Conservation (phyloP, 2,888 invertebrate genomes). For the Tachystola acroxantha region DNA sequence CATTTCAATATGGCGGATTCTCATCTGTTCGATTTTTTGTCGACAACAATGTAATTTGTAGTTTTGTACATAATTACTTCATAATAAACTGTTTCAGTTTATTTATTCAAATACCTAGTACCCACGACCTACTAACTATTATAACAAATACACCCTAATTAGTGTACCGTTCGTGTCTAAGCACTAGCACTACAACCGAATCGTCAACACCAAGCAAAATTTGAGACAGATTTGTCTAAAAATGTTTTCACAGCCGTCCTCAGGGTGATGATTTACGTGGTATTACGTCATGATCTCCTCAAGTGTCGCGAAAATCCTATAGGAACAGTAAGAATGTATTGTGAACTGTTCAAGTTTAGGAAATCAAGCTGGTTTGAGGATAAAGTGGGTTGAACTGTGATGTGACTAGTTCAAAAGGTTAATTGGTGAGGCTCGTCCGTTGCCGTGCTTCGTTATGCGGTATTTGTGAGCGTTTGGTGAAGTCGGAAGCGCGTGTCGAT, state of each 20-base stretch:
- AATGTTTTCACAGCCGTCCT: conserved; percentile 26
- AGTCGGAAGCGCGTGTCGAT: conserved; percentile 14
- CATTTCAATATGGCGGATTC: too few species aligned
- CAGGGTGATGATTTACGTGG: conserved; percentile 25
- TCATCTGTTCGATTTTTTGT: too few species aligned
- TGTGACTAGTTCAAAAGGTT: conserved; percentile 41
- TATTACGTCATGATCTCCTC: conserved; percentile 39
- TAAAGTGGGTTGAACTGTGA: not conserved
- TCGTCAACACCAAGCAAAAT: too few species aligned
- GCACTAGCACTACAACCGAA: too few species aligned
- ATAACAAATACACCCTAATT: too few species aligned
- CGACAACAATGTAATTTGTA: too few species aligned
- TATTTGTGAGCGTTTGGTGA: conserved; percentile 1
- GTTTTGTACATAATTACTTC: too few species aligned
- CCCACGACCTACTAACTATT: too few species aligned
- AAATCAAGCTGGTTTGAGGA: not conserved
- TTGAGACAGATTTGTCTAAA: too few species aligned
- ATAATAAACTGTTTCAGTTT: too few species aligned
- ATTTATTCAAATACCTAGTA: too few species aligned
- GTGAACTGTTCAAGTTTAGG: not conserved
- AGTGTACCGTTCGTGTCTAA: too few species aligned
- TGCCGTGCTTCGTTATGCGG: conserved; percentile 3
- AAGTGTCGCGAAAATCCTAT: not conserved
- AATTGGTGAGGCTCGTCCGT: conserved; percentile 34
- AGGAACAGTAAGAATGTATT: not conserved